Percentiles rank a stretch among this genome's conserved stretches.
Evolutionary conservation across 2,888 invertebrate species (phyloP).

Genomic region (Gortyna flavago): DNA sequence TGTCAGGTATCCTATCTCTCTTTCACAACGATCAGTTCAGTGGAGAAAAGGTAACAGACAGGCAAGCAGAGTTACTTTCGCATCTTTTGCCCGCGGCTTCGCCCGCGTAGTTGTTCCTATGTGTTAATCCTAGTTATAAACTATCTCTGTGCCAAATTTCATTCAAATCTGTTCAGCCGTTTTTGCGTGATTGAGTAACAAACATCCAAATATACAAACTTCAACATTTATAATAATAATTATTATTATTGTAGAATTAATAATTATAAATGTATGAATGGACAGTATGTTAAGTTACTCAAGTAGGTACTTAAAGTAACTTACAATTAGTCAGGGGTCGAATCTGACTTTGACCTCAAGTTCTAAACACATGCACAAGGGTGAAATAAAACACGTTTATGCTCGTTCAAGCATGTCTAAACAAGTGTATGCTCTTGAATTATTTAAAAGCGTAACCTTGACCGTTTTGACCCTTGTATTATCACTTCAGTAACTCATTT

Average conservation of each 20-base stretch:
- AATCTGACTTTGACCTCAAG: not conserved
- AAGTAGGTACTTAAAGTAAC: not conserved
- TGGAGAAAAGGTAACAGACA: not conserved
- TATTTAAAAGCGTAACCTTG: conserved; percentile 25
- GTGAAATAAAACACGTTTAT: conserved; percentile 28
- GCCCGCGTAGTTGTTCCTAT: not conserved
- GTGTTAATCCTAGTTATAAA: too few relatives aligned
- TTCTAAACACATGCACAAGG: conserved; percentile 17
- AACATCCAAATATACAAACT: too few relatives aligned
- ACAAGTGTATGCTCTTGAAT: conserved; percentile 26
- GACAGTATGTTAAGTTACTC: not conserved
- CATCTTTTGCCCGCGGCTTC: not conserved
- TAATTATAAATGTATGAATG: not conserved
- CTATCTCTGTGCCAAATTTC: too few relatives aligned
- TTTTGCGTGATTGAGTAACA: too few relatives aligned
- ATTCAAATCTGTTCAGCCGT: too few relatives aligned
- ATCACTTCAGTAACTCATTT: not conserved
- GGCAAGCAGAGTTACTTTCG: not conserved
- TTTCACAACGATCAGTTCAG: not conserved
- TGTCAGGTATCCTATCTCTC: not conserved
- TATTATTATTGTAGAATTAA: too few relatives aligned
- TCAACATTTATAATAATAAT: too few relatives aligned
- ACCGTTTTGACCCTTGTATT: conserved; percentile 8
- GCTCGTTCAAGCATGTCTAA: conserved; percentile 27
- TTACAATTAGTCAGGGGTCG: too few relatives aligned